Evolutionary conservation across 2,797 vertebrate genomes (phyloP).

Genomic region (Babyrousa celebensis): DNA sequence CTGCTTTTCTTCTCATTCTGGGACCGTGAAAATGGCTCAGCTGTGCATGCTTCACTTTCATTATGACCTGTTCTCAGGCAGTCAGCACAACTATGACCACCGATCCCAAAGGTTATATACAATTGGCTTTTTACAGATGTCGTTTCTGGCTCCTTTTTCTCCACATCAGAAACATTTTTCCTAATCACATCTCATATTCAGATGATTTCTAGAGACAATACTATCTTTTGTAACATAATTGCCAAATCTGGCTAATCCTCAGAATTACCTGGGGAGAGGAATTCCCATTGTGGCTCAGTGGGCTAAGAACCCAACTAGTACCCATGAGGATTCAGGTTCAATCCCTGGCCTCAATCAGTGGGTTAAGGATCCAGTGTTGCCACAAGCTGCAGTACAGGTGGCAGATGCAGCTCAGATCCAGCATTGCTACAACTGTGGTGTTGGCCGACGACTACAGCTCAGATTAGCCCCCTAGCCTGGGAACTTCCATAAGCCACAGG

Average conservation of each 20-base stretch:
- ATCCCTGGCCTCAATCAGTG: too few relatives aligned
- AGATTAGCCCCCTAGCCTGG: too few relatives aligned
- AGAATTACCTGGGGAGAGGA: conserved; percentile 14
- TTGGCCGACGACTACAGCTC: too few relatives aligned
- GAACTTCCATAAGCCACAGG: too few relatives aligned
- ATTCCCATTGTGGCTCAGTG: too few relatives aligned
- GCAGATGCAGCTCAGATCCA: too few relatives aligned
- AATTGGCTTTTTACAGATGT: conserved; percentile 35
- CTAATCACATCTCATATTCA: conserved; percentile 24
- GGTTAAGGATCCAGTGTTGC: too few relatives aligned
- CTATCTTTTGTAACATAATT: conserved; percentile 57
- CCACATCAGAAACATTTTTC: conserved; percentile 43
- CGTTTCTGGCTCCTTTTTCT: conserved; percentile 53
- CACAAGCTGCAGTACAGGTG: too few relatives aligned
- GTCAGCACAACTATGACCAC: conserved; percentile 32
- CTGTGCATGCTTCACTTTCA: conserved; percentile 57
- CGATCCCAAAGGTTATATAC: conserved; percentile 60
- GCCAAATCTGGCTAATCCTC: not conserved
- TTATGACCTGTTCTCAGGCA: conserved; percentile 36
- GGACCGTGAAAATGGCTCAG: conserved; percentile 62
- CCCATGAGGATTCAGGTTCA: too few relatives aligned
- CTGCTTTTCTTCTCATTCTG: conserved; percentile 63
- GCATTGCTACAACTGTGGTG: too few relatives aligned
- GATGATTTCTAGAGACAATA: conserved; percentile 61
- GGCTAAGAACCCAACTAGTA: too few relatives aligned